These are phyloP conservation scores for Drosophila nikananu DNA, from an alignment of 1,140 invertebrate species.

Conservation along the genomic window DNA sequence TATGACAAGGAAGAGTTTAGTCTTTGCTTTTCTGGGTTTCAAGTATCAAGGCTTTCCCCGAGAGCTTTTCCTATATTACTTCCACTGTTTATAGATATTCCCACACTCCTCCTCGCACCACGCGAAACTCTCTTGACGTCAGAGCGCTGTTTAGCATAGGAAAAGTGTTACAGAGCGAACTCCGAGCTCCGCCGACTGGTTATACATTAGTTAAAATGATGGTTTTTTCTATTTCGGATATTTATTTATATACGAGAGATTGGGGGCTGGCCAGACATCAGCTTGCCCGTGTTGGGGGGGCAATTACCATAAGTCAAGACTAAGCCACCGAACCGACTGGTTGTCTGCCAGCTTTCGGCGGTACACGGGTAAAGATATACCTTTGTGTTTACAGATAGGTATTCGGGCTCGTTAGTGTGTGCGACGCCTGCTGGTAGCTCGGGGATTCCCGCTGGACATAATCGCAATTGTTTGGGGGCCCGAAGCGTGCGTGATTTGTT, in stretches of 20 bases:
- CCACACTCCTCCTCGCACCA: background rate
- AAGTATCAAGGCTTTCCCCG: background rate
- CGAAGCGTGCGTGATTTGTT: slow-evolving; percentile 64
- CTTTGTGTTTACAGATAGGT: background rate
- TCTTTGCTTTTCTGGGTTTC: background rate
- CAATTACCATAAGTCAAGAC: slow-evolving; percentile 46
- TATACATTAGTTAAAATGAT: slow-evolving; percentile 1
- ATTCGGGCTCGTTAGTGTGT: slow-evolving; percentile 1
- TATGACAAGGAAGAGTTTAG: background rate
- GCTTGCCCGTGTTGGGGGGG: background rate
- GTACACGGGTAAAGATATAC: background rate
- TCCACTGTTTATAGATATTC: background rate
- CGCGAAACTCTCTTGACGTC: background rate
- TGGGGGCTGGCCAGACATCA: slow-evolving; percentile 1
- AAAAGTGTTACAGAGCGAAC: slow-evolving; percentile 5
- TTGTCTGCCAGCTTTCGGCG: slow-evolving; percentile 26
- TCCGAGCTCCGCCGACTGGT: slow-evolving; percentile 1
- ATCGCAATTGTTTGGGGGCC: slow-evolving; percentile 54
- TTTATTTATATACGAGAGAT: background rate
- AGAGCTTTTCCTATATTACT: background rate
- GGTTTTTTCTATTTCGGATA: background rate
- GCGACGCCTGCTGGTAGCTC: slow-evolving; percentile 17
- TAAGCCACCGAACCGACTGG: slow-evolving; percentile 28
- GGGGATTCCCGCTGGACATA: slow-evolving; percentile 59
- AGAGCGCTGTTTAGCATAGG: slow-evolving; percentile 3